These are phyloP conservation scores for Oriolus oriolus DNA, from an alignment of 2,113 vertebrate genomes.

Conservation along the genomic window DNA sequence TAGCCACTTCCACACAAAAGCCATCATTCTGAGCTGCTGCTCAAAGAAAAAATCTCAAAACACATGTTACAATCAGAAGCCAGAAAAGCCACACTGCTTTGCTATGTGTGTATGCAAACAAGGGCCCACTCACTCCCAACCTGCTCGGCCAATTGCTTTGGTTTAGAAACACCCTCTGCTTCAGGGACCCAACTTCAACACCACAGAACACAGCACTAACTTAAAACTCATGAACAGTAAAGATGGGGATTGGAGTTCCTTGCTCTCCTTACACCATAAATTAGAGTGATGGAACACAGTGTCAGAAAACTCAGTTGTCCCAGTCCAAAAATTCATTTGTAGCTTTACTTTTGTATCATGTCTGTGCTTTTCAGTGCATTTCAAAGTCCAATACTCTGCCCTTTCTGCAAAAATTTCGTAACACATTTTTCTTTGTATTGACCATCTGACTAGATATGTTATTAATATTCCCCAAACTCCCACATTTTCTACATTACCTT, in stretches of 20 bases:
- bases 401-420: not conserved
- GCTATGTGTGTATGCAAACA: not conserved
- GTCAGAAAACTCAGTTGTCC: not conserved
- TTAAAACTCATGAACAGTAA: rapidly evolving
- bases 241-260: not conserved
- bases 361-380: not conserved
- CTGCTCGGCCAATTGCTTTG: not conserved
- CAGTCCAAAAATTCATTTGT: not conserved
- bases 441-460: not conserved
- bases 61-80: not conserved
- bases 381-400: not conserved
- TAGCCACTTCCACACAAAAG: constrained; percentile 11
- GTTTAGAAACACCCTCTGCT: not conserved
- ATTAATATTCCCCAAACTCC: not conserved
- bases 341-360: not conserved
- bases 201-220: not conserved
- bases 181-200: not conserved
- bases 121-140: not conserved
- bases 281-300: not conserved
- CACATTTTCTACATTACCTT: not conserved
- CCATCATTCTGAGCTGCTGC: not conserved
- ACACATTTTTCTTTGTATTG: not conserved
- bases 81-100: not conserved
- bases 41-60: not conserved
- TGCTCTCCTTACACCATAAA: not conserved